These are phyloP conservation scores for Zosterops hypoxanthus DNA, from an alignment of 2,113 vertebrate species.

Conservation along the genomic window DNA sequence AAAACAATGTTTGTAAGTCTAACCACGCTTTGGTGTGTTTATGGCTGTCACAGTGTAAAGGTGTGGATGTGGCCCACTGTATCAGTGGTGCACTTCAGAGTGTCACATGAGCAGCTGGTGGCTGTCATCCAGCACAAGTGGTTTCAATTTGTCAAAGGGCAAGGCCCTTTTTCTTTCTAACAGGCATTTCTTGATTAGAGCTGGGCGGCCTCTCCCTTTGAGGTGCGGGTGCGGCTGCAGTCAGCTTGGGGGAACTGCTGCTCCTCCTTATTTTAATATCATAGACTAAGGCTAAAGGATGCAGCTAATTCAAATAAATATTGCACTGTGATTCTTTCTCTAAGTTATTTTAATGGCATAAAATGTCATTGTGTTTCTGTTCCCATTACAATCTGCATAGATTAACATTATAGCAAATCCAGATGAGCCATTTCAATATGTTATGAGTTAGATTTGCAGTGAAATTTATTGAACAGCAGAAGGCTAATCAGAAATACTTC, in stretches of 20 bases:
- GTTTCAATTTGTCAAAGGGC: not conserved
- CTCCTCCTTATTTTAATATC: not conserved
- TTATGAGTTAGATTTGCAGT: conserved; percentile 19
- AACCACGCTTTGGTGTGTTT: not conserved
- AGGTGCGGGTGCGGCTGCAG: not conserved
- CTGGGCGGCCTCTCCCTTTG: not conserved
- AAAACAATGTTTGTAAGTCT: not conserved
- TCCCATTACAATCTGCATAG: conserved; percentile 50
- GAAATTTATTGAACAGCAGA: conserved; percentile 38
- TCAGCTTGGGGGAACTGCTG: not conserved
- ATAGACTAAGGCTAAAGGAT: not conserved
- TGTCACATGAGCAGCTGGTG: not conserved
- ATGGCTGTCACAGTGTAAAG: not conserved
- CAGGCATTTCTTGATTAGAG: not conserved
- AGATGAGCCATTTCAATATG: conserved; percentile 48
- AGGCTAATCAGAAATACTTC: conserved; percentile 35
- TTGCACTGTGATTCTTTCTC: not conserved
- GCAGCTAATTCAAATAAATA: not conserved
- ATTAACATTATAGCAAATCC: conserved; percentile 58
- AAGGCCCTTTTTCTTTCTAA: not conserved
- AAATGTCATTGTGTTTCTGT: conserved; percentile 45
- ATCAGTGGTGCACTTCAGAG: not conserved
- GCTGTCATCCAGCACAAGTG: not conserved
- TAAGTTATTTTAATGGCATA: conserved; percentile 15
- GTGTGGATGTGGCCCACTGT: not conserved